Percentiles rank a stretch among this genome's conserved stretches.
These are phyloP conservation scores for Leptinotarsa haldemani DNA, from an alignment of 2,888 invertebrate species.

Conservation along the genomic window DNA sequence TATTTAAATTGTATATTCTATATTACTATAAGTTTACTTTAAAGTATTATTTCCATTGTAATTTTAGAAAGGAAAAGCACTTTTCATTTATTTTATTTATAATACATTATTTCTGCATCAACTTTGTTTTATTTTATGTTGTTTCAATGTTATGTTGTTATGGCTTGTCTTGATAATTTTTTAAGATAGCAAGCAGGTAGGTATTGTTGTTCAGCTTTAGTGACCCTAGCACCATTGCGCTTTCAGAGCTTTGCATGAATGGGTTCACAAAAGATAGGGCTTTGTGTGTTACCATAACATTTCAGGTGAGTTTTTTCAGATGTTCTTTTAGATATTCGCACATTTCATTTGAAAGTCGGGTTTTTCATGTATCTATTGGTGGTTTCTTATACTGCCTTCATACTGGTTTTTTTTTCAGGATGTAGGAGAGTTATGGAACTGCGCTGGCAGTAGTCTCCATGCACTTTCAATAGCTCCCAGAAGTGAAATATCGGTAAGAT, in stretches of 20 bases:
- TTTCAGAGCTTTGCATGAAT: constrained; percentile 27
- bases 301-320: constrained; percentile 16
- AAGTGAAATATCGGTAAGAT: constrained; percentile 66
- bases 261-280: background rate
- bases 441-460: constrained; percentile 67
- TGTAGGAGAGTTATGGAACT: constrained; percentile 67
- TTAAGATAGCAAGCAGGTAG: constrained; percentile 12
- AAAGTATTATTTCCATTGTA: constrained; percentile 34
- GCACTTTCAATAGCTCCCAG: constrained; percentile 69
- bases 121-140: constrained; percentile 41
- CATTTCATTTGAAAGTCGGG: background rate
- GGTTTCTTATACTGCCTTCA: too few relatives aligned
- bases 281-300: background rate
- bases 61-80: constrained; percentile 33
- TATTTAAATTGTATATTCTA: constrained; percentile 30
- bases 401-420: constrained; percentile 62
- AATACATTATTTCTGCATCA: constrained; percentile 40
- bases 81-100: constrained; percentile 40
- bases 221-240: constrained; percentile 23
- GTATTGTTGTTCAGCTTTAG: constrained; percentile 3
- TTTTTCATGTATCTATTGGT: too few relatives aligned
- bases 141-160: constrained; percentile 1
- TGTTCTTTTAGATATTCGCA: background rate
- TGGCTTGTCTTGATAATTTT: constrained; percentile 18
- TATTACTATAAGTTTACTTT: constrained; percentile 29